Percentiles rank a stretch among this genome's conserved stretches.
These are phyloP conservation scores for Chascanopsetta lugubris DNA, from an alignment of 2,113 vertebrate genomes.

Conservation along the genomic window DNA sequence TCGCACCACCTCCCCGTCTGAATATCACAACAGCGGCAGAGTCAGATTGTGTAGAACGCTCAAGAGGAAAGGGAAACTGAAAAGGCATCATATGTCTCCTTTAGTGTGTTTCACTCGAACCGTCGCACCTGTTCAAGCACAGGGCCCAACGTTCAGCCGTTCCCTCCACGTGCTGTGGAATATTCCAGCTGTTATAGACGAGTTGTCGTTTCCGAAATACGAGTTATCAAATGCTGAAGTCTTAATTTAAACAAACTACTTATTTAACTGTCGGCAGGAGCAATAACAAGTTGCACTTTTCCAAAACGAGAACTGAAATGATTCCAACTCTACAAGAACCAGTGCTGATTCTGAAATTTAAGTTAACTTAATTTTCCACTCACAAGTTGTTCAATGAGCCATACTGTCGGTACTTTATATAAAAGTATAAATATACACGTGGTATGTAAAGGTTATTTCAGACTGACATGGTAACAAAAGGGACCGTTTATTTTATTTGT, in stretches of 20 bases:
- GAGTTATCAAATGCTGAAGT: not conserved
- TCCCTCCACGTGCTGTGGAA: not conserved
- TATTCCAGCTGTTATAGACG: conserved; percentile 8
- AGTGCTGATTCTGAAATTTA: not conserved
- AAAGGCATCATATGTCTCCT: not conserved
- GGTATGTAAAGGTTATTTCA: conserved; percentile 1
- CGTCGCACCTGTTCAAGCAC: not conserved
- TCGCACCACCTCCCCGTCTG: no score
- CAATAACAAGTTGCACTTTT: conserved; percentile 40
- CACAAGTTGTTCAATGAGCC: conserved; percentile 21
- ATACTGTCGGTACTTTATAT: conserved; percentile 45
- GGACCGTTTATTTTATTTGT: conserved; percentile 38
- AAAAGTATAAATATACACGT: conserved; percentile 4
- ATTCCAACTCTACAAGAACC: not conserved
- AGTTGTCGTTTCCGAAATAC: not conserved
- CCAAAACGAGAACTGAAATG: conserved; percentile 8
- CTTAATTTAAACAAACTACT: not conserved
- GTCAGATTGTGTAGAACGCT: no score
- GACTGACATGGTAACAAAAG: conserved; percentile 42
- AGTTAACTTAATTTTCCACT: not conserved
- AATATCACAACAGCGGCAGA: no score
- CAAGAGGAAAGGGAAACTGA: not conserved
- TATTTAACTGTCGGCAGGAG: not conserved
- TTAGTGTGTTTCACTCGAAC: not conserved
- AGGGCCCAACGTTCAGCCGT: not conserved